phyloP scores from a whole-genome alignment of 2,797 vertebrate genomes.

The Macrochelys suwanniensis region DNA sequence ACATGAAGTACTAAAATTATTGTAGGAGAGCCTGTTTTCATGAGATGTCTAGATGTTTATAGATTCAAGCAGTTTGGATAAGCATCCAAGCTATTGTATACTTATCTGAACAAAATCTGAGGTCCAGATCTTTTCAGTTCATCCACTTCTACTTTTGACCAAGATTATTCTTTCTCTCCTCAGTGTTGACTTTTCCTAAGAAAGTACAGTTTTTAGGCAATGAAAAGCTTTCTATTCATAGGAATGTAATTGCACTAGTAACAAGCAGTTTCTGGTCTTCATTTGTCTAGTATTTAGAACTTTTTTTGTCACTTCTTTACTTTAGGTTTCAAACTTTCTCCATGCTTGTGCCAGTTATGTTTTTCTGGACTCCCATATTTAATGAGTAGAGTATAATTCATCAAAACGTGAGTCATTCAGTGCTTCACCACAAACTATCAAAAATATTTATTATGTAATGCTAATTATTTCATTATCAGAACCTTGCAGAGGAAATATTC shows the following conservation, averaged over 20 bases:
- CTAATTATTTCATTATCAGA: not conserved
- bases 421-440: not conserved
- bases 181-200: not conserved
- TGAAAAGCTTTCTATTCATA: not conserved
- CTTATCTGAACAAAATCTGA: not conserved
- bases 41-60: not conserved
- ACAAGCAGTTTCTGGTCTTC: not conserved
- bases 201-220: not conserved
- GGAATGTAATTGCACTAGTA: not conserved
- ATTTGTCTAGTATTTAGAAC: too few species aligned
- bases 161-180: not conserved
- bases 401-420: not conserved
- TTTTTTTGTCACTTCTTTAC: not conserved
- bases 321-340: not conserved
- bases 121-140: not conserved
- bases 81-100: not conserved
- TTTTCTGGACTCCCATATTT: not conserved
- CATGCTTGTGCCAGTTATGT: not conserved
- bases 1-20: not conserved
- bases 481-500: not conserved
- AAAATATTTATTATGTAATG: not conserved
- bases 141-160: not conserved
- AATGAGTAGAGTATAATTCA: not conserved
- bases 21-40: not conserved
- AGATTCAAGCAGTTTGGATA: not conserved